phyloP scores from a whole-genome alignment of 2,888 invertebrate genomes.

The Caenorhabditis imperialis region DNA sequence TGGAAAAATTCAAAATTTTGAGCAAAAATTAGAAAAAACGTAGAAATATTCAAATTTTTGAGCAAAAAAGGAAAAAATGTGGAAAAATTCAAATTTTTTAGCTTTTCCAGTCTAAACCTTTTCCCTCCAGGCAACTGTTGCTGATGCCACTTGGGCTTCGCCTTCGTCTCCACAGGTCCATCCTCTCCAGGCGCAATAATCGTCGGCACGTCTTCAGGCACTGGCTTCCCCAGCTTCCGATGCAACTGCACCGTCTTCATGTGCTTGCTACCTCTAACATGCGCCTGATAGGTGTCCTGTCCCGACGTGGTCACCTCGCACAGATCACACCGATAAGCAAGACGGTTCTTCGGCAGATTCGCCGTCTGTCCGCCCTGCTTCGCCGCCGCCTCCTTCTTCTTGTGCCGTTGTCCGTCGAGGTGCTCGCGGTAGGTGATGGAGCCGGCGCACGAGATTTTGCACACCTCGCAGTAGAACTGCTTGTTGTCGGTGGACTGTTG shows the following conservation, averaged over 20 bases:
- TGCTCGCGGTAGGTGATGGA: conserved; percentile 91
- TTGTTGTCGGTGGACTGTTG: conserved; percentile 11
- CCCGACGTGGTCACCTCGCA: conserved; percentile 99
- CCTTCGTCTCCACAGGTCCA: conserved; percentile 37
- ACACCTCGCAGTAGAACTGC: conserved; percentile 81
- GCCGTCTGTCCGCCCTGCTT: conserved; percentile 82
- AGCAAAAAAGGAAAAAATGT: too few relatives aligned
- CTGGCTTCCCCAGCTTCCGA: conserved; percentile 96
- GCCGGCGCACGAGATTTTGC: conserved; percentile 82
- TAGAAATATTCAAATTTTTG: not conserved
- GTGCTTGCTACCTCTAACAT: conserved; percentile 97
- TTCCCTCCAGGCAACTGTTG: conserved; percentile 33
- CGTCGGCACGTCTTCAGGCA: conserved; percentile 89
- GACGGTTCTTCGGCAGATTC: conserved; percentile 35
- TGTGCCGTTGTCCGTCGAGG: conserved; percentile 97
- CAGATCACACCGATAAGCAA: conserved; percentile 91
- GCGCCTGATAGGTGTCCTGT: conserved; percentile 93
- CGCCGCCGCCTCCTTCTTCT: conserved; percentile 91
- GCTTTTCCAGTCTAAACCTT: not conserved
- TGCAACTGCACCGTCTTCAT: conserved; percentile 95
- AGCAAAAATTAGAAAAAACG: too few relatives aligned
- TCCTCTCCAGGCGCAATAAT: conserved; percentile 82
- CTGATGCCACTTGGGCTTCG: conserved; percentile 51
- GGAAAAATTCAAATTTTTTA: conserved; percentile 4
- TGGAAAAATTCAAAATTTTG: too few relatives aligned